Evolutionary conservation across 1,140 invertebrate genomes (phyloP).

Genomic region (Bilobella aurantiaca): DNA sequence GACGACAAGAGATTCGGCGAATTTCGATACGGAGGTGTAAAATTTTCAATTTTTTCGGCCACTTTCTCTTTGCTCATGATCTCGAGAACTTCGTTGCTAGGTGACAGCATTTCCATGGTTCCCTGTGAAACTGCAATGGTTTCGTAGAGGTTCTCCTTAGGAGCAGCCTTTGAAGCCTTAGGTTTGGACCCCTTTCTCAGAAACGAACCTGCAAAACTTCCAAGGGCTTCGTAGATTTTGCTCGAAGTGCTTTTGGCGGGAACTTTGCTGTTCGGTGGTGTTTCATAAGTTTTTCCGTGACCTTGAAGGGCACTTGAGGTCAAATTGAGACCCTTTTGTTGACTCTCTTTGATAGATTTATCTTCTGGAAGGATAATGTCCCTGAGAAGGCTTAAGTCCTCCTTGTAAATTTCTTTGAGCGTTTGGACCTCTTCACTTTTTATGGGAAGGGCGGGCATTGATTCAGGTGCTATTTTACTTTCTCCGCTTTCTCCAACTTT

Average conservation of each 20-base stretch:
- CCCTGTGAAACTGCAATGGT: slow-evolving; percentile 18
- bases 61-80: background rate
- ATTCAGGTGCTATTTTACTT: slow-evolving; percentile 38
- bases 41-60: no score
- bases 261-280: no score
- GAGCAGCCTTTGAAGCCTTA: slow-evolving; percentile 9
- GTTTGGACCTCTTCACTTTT: slow-evolving; percentile 39
- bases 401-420: slow-evolving; percentile 23
- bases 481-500: slow-evolving; percentile 35
- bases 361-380: background rate
- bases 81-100: background rate
- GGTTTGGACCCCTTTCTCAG: background rate
- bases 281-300: no score
- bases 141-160: slow-evolving; percentile 14
- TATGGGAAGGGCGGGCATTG: background rate
- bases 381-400: slow-evolving; percentile 2
- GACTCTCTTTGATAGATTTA: no score
- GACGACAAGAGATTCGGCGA: no score
- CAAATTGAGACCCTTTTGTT: no score
- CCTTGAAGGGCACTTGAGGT: no score
- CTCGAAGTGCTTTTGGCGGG: background rate
- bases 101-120: slow-evolving; percentile 4
- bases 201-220: background rate
- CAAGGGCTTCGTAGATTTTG: slow-evolving; percentile 13
- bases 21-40: no score